Conservation (phyloP, 2,888 invertebrate species). For the Spodoptera littoralis region DNA sequence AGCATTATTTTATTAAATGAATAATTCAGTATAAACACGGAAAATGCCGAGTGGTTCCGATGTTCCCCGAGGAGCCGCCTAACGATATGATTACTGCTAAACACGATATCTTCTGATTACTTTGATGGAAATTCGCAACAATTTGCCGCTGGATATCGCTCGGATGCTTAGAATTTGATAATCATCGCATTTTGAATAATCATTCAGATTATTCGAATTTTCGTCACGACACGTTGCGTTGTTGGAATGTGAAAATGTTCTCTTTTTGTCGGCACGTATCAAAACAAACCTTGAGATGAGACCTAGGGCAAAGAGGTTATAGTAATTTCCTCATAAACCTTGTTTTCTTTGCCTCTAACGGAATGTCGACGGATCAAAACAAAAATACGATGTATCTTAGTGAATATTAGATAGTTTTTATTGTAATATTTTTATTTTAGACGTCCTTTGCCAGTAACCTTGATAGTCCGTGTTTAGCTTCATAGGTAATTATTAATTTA, state of each 20-base stretch:
- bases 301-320: neutral
- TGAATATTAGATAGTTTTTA: neutral
- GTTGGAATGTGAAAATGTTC: slow-evolving; percentile 17
- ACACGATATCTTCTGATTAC: slow-evolving; percentile 50
- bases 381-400: neutral
- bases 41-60: slow-evolving; percentile 43
- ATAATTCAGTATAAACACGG: slow-evolving; percentile 59
- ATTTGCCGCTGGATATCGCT: slow-evolving; percentile 33
- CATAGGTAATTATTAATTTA: slow-evolving; percentile 52
- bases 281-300: slow-evolving; percentile 29
- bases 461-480: slow-evolving; percentile 41
- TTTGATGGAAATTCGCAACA: slow-evolving; percentile 40
- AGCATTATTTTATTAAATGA: slow-evolving; percentile 44
- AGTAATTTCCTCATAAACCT: neutral
- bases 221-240: slow-evolving; percentile 17
- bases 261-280: slow-evolving; percentile 9
- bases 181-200: slow-evolving; percentile 41
- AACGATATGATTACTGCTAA: slow-evolving; percentile 53
- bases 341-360: neutral
- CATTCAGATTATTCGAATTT: slow-evolving; percentile 32
- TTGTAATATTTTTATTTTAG: slow-evolving; percentile 12
- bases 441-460: slow-evolving; percentile 35
- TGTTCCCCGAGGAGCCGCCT: slow-evolving; percentile 42
- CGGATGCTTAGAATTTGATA: slow-evolving; percentile 51
- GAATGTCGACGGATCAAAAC: neutral